Evolutionary conservation across 2,797 vertebrate genomes (phyloP), one percentile per base, ranked within the genome.

Genomic region (Crypturellus tataupa): DNA sequence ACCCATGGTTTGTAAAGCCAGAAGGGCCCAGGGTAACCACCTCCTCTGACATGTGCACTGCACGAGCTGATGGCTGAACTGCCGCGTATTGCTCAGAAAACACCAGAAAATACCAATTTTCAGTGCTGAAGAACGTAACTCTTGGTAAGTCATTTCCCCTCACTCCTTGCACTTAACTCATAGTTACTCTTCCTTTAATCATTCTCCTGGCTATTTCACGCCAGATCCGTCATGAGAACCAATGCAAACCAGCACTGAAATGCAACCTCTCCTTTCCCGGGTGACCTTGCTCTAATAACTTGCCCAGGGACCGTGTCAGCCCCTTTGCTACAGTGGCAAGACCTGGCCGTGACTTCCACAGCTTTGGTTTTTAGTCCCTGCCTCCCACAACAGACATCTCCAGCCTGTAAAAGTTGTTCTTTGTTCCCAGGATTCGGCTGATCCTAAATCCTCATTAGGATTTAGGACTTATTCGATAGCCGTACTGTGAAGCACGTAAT

Each of bases 401-500:
- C 40, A 62, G 6, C 13, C 31, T 40, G 9, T 68, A 33, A 47
- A 85, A 65, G 23, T 39, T 12, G 29, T 85, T 65, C 81, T 89
- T 93, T 85, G 78, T 70, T 82, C 39, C 77, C 58, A 49, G 60
- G 71, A 77, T 49, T 86, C 70, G 77, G 85, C 73, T 85, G 70
- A 68, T 91, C 80, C 80, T 82, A 23, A 93, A 93, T 72, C 90
- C 92, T 91, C 80, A 81, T 94, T 73, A 73, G 85, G 83, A 63
- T 93, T 95, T 96, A 93, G 80, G 75, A 39, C 78, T 88, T 78
- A 37, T 35, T 95, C 88, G 70, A 25, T 29, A 69, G 90, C 88
- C 85, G 62, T 69, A 65, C 58, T 93, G 83, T 3, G 1, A 72
- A 93, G 81, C 84, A 80, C 58, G 88, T 85, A 75, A 87, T 94